Evolutionary conservation across 2,797 vertebrate species (phyloP).

Genomic region (Amniataba percoides): DNA sequence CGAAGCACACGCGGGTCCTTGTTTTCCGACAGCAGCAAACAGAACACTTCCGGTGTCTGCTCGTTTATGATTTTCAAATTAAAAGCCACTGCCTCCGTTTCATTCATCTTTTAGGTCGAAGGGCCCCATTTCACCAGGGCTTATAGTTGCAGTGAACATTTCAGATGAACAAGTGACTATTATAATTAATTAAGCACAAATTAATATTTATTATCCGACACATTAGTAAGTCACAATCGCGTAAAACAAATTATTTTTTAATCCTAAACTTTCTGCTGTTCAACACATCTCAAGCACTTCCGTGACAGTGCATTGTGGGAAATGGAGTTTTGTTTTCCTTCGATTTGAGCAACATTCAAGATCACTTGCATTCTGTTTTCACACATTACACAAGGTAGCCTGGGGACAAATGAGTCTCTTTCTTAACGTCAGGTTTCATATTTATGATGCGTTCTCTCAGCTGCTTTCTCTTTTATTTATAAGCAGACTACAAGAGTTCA

Average conservation of each 20-base stretch:
- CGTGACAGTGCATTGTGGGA: slow-evolving; percentile 46
- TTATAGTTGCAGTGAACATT: neutral
- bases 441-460: no score
- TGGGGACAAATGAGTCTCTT: neutral
- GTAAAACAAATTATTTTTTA: neutral
- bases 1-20: slow-evolving; percentile 18
- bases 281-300: neutral
- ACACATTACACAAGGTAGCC: no score
- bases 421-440: neutral
- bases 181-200: no score
- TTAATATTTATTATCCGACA: neutral
- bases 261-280: neutral
- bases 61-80: slow-evolving; percentile 17
- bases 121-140: fast-evolving
- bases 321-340: slow-evolving; percentile 21
- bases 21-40: neutral
- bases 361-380: slow-evolving; percentile 4
- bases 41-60: slow-evolving; percentile 43
- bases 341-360: slow-evolving; percentile 53
- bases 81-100: neutral
- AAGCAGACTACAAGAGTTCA: neutral
- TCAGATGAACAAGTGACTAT: neutral
- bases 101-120: neutral
- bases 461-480: neutral
- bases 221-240: neutral